Evolutionary conservation across 2,888 invertebrate genomes (phyloP), one percentile per base, ranked within the genome.

Genomic region (Formica aserva): DNA sequence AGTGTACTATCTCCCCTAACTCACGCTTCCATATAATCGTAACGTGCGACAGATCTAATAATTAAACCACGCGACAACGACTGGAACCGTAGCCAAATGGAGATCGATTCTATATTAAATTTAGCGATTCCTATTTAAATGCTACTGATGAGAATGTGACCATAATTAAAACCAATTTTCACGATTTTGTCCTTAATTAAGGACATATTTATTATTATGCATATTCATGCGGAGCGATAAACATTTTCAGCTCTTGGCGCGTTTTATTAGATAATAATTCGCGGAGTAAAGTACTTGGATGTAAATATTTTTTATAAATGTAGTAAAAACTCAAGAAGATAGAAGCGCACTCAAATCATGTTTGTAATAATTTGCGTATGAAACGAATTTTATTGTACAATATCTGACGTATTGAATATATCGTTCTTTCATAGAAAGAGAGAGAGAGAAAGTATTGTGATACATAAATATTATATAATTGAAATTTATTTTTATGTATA

Each of bases 31-130:
- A 5, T 67, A 55, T n/a, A n/a, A 52, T 52, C 11, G 18, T 48
- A 5, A 8, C 8, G 48, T 15, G 13, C 13, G 26, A 8, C 15
- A 4, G n/a, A 13, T 15, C 6, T 26, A 22, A 55, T 55, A 26
- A 67, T 55, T 52, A 55, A 76, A 75, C 15, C 18, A 29, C 11
- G 45, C 11, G 15, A 0, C 3, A 6, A 76, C 8, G 18, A 22
- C 1, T 5, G 35, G n/a, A 55, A 13, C 52, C 32, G n/a, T 2
- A n/a, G 11, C 1, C 0, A 18, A 52, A 66, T n/a, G 29, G 45
- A 63, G 29, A 67, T 77, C n/a, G 4, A 1, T 60, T 52, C 48
- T 52, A 52, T 52, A 52, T 52, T 48, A 35, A 29, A 15, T 80
- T 78, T 45, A 26, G 6, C 26, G 13, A 45, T 45, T 75, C 45